Evolutionary conservation across 1,140 invertebrate genomes (phyloP), one percentile per base, ranked within the genome.

Genomic region (Temnothorax curvispinosus): DNA sequence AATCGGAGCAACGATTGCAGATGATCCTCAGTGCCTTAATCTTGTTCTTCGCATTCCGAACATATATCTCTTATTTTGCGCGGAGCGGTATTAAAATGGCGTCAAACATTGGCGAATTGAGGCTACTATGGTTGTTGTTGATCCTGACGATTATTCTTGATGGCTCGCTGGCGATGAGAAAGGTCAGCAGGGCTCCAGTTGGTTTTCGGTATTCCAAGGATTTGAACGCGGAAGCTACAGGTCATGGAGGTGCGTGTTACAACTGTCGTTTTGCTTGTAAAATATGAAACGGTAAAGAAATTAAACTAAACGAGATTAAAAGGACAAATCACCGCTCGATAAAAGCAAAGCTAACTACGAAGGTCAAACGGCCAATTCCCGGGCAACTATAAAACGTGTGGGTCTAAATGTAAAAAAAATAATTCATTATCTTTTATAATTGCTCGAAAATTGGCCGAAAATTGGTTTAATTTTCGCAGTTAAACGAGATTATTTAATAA

Each of bases 221-320:
- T 84, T 77, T 89, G 11, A 85, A 92, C 9, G 78, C 90, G 7
- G 91, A 92, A 47, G 93, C 90, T 0, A 93, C 88, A 8, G 65
- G 90, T 21, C 91, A 93, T 35, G 86, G 88, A 90, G 84, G 91
- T 89, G 65, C 44, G 74, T 88, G 69, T 47, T 69, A 41, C 2
- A 27, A 35, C 38, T 18, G 5, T 54, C 3, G 27, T 41, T 13
- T 44, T 32, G 18, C 15, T 76, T 21, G 8, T 35, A 9, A 9
- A 3, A 65, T 27, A 44, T 21, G 18, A 65, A 27, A 0, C 27
- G 27, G 27, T 11, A 3, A 78, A 78, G 32, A 77, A 76, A 56
- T 8, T 5, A 35, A 52, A 52, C 0, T 15, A 35, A 35, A 21
- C 27, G 11, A 47, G 11, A 47, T 9, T 21, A 27, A 27, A 27